Conservation (phyloP, 2,113 vertebrate species). For the Leucopsar rothschildi region DNA sequence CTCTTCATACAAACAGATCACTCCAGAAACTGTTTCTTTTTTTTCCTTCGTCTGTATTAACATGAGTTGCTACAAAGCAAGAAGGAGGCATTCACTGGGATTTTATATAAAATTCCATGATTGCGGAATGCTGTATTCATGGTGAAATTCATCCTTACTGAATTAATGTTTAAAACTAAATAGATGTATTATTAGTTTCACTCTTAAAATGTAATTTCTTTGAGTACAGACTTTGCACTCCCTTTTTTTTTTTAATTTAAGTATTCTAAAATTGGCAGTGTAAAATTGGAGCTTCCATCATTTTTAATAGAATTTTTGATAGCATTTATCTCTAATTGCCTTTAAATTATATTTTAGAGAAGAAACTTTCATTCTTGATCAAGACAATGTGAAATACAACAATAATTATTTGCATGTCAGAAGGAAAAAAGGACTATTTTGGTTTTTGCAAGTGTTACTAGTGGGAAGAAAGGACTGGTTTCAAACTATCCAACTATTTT, state of each 20-base stretch:
- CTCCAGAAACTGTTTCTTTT: neutral
- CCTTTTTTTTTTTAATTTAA: neutral
- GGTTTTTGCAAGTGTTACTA: neutral
- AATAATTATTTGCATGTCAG: neutral
- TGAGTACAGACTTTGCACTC: neutral
- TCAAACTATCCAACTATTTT: neutral
- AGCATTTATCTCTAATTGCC: neutral
- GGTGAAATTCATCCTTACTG: neutral
- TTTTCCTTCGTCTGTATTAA: neutral
- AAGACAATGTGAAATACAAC: neutral
- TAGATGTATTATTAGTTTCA: neutral
- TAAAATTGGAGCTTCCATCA: neutral
- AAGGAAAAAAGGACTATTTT: neutral
- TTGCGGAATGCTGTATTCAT: neutral
- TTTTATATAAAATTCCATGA: neutral
- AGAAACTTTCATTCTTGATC: neutral
- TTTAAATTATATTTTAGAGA: conserved; percentile 4
- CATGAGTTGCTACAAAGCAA: conserved; percentile 31
- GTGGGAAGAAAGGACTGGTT: neutral
- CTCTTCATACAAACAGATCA: neutral
- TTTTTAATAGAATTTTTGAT: conserved; percentile 27
- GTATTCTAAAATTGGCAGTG: neutral
- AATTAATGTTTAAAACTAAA: neutral
- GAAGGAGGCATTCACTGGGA: neutral
- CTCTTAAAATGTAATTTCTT: neutral